Percentiles rank a stretch among this genome's conserved stretches.
Conservation (phyloP, 1,140 invertebrate genomes). For the Ridgeia piscesae region DNA sequence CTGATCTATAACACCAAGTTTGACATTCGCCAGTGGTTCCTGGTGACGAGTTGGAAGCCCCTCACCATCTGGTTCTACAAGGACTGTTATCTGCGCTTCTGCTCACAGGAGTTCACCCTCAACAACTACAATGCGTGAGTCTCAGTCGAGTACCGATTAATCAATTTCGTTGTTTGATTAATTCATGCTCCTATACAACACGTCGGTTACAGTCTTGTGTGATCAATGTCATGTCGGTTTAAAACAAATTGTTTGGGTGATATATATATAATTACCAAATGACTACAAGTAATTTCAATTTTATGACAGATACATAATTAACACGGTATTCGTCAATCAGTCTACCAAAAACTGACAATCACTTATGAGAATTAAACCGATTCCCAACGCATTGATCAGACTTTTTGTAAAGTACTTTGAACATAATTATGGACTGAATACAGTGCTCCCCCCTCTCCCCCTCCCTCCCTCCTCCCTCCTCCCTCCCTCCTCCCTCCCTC, state of each 20-base stretch:
- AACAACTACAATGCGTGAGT: conserved; percentile 82
- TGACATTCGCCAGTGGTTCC: conserved; percentile 77
- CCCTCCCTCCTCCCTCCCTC: no score
- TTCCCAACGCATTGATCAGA: no score
- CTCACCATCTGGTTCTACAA: conserved; percentile 91
- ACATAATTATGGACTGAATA: no score
- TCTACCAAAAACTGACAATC: no score
- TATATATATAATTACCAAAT: not conserved
- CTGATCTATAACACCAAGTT: conserved; percentile 90
- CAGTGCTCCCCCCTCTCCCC: no score
- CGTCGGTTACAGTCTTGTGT: not conserved
- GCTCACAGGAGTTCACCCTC: conserved; percentile 85
- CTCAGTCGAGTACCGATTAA: not conserved
- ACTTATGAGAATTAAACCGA: no score
- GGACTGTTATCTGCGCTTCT: conserved; percentile 84
- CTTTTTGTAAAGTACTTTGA: no score
- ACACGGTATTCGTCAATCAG: no score
- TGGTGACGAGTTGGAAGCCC: conserved; percentile 86
- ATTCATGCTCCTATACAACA: no score
- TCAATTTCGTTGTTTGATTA: not conserved
- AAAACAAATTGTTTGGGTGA: not conserved
- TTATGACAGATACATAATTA: no score
- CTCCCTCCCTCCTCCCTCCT: no score
- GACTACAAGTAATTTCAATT: no score
- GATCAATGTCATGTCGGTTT: not conserved